phyloP scores from a whole-genome alignment of 2,797 vertebrate genomes.

The Alosa sapidissima region DNA sequence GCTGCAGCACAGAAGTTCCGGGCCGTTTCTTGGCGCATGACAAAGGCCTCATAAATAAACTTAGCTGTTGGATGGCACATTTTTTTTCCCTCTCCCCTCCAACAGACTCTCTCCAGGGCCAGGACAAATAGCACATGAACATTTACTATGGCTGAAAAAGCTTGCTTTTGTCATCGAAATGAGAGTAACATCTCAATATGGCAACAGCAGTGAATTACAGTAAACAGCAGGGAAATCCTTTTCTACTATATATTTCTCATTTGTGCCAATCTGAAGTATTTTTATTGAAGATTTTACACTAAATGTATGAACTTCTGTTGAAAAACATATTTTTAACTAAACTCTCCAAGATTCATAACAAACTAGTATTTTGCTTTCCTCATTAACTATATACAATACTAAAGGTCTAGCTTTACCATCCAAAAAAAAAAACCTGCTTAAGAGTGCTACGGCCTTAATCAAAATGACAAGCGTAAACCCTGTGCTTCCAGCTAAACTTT shows the following conservation, averaged over 20 bases:
- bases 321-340: neutral
- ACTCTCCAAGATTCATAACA: neutral
- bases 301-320: neutral
- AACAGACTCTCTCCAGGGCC: slow-evolving; percentile 45
- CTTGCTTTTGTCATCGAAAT: slow-evolving; percentile 24
- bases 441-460: neutral
- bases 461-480: neutral
- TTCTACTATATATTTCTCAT: neutral
- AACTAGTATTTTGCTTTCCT: neutral
- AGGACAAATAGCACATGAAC: slow-evolving; percentile 54
- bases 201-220: neutral
- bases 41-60: slow-evolving; percentile 63
- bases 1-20: slow-evolving; percentile 83
- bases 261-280: neutral
- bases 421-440: neutral
- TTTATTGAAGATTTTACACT: neutral
- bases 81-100: slow-evolving; percentile 29
- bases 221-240: neutral
- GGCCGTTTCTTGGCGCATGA: slow-evolving; percentile 70
- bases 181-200: slow-evolving; percentile 42
- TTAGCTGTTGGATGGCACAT: slow-evolving; percentile 53
- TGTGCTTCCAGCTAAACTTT: neutral
- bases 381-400: neutral
- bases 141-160: slow-evolving; percentile 27
- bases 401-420: neutral